Percentiles rank a stretch among this genome's conserved stretches.
Evolutionary conservation across 2,113 vertebrate genomes (phyloP).

Genomic region (Odontophorus gujanensis): DNA sequence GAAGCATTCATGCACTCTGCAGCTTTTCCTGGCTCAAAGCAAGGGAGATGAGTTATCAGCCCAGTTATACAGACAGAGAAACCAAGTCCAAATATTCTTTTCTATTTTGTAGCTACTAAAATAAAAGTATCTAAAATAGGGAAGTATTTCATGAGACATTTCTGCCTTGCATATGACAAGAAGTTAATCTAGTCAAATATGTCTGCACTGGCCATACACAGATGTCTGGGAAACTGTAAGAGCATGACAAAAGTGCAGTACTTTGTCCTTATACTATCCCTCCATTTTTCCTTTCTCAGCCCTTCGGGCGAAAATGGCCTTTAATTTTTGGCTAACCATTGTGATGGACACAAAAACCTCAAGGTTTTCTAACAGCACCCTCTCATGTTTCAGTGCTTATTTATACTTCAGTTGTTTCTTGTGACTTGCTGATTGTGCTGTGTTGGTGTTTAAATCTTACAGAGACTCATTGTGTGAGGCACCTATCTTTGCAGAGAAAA

Average conservation of each 20-base stretch:
- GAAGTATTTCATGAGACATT: neutral
- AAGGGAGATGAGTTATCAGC: neutral
- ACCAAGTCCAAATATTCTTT: neutral
- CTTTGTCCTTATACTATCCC: neutral
- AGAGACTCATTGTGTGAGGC: neutral
- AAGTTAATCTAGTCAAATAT: neutral
- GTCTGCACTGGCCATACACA: neutral
- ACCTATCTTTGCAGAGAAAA: neutral
- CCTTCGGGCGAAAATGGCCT: neutral
- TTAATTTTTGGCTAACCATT: constrained; percentile 29
- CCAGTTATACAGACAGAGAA: neutral
- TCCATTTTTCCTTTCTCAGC: constrained; percentile 1
- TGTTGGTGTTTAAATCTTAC: neutral
- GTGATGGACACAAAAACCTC: constrained; percentile 16
- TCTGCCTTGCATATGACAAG: neutral
- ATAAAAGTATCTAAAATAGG: neutral
- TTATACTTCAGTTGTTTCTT: neutral
- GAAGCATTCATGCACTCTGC: neutral
- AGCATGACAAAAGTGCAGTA: neutral
- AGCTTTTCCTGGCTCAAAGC: neutral
- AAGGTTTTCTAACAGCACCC: neutral
- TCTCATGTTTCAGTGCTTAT: constrained; percentile 1
- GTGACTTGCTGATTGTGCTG: neutral
- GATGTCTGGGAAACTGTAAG: neutral
- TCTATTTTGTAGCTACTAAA: neutral